phyloP scores from a whole-genome alignment of 2,888 invertebrate species.

The Atethmia centrago region DNA sequence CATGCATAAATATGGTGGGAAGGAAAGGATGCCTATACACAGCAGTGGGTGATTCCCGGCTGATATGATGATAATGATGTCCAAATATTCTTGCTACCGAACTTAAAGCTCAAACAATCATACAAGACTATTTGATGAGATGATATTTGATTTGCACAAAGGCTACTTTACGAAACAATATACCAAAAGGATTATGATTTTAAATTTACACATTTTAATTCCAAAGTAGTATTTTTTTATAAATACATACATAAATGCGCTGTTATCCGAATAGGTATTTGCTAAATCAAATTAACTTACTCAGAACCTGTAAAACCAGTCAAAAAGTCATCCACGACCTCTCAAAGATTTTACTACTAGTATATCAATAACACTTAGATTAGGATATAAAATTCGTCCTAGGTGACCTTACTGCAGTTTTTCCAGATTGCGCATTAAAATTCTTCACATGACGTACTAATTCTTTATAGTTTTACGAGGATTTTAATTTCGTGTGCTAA shows the following conservation, averaged over 20 bases:
- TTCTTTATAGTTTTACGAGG: constrained; percentile 22
- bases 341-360: constrained; percentile 1
- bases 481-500: constrained; percentile 5
- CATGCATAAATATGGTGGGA: too few species aligned
- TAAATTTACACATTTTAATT: neutral
- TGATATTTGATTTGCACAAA: neutral
- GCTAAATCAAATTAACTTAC: neutral
- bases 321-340: constrained; percentile 30
- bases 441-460: constrained; percentile 10
- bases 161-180: too few species aligned
- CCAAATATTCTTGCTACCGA: constrained; percentile 1
- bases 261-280: neutral
- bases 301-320: constrained; percentile 15
- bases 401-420: constrained; percentile 25
- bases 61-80: neutral
- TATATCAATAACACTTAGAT: constrained; percentile 1
- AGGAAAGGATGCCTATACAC: too few species aligned
- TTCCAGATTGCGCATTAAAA: constrained; percentile 18
- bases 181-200: too few species aligned
- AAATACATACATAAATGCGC: constrained; percentile 11
- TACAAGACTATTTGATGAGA: too few species aligned
- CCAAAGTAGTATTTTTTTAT: neutral
- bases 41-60: neutral
- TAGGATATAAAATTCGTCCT: constrained; percentile 1
- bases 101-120: neutral